A percentile compares a stretch with the other conserved stretches of the same genome.
These are phyloP conservation scores for Pseudochirops corinnae DNA, from an alignment of 2,797 vertebrate genomes.

Conservation along the genomic window DNA sequence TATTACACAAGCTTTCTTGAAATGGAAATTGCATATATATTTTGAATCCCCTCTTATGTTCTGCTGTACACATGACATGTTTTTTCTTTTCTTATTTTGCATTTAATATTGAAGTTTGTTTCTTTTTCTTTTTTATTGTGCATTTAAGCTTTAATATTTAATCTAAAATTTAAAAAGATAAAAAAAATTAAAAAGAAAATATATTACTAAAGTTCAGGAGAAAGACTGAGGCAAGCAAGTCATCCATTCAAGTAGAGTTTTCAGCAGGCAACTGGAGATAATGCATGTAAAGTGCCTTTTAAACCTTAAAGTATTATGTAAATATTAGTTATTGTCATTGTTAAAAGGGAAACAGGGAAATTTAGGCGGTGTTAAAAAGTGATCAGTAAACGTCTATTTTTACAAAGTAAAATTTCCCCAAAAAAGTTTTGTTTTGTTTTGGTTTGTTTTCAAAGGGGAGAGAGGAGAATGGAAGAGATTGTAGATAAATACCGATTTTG, in stretches of 20 bases:
- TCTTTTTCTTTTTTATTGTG: no score
- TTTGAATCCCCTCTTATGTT: no score
- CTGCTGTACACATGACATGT: no score
- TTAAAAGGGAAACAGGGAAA: not conserved
- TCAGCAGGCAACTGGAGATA: not conserved
- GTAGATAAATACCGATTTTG: not conserved
- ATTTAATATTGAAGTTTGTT: no score
- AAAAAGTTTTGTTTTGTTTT: not conserved
- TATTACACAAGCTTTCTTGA: no score
- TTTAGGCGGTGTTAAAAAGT: not conserved
- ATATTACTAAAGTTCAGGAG: not conserved
- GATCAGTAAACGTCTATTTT: not conserved
- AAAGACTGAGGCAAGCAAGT: not conserved
- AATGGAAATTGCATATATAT: no score
- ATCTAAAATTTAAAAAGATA: no score
- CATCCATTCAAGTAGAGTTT: not conserved
- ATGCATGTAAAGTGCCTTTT: not conserved
- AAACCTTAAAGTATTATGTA: not conserved
- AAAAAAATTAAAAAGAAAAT: no score
- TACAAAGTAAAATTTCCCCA: slow-evolving; percentile 20
- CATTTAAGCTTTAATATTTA: no score
- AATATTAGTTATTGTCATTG: not conserved
- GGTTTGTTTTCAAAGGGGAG: not conserved
- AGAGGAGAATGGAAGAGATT: not conserved
- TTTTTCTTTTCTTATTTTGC: no score